Base-by-base conservation (phyloP, 1,140 invertebrate genomes). In the Panulirus ornatus region DNA sequence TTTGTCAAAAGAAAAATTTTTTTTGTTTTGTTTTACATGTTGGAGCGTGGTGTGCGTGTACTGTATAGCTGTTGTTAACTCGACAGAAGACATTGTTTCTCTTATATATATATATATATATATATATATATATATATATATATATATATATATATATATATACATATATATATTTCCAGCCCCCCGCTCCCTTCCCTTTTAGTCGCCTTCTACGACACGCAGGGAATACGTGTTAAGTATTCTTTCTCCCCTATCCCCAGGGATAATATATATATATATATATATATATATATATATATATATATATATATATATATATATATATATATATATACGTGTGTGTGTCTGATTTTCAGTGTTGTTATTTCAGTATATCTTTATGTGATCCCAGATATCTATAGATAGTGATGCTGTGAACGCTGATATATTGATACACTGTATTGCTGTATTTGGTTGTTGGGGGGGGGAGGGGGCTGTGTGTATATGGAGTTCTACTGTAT, bases 251-350 rank as follows among this genome's bases (percentile, higher is more conserved):
- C 34, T 14, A 71, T 22, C n/a, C n/a, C n/a, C 5, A 11, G 36
- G 30, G 11, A 14, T 16, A 19, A 16, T 54, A 54, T 9, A 54
- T 54, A 54, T 54, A 54, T 54, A 54, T 54, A 9, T 9, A 54
- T 54, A 54, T 54, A 9, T 54, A 9, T 9, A 54, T 54, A 5
- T 9, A 16, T 9, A 71, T 71, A 71, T 71, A 71, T 71, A 16
- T 16, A 16, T 30, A 30, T 71, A 16, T 71, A 71, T 30, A 16
- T 9, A 16, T 9, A 36, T 30, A 71, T 71, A 71, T 71, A 36
- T 71, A 71, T 71, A 71, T 71, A 71, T 71, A 71, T 71, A 71
- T 71, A 71, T 71, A 71, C 34, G 34, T 71, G 34, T 71, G 34
- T 71, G 34, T 71, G 34, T 71, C n/a, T 71, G 34, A 30, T 30